Conservation (phyloP, 2,888 invertebrate genomes). For the Epinotia demarniana region DNA sequence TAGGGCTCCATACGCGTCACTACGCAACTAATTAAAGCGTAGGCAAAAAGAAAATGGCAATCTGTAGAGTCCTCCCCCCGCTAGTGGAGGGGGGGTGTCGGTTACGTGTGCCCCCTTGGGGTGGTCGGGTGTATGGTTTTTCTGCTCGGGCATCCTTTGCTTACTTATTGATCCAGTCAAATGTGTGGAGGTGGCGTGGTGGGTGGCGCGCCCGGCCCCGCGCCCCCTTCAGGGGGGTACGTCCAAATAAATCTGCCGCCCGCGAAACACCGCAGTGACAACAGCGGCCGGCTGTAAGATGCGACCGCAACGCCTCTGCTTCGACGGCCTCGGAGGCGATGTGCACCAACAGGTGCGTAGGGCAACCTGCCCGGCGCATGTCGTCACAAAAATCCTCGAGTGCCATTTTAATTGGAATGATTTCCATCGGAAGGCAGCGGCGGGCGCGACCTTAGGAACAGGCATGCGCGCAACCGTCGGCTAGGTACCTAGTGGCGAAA, state of each 20-base stretch:
- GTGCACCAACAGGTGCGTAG: constrained; percentile 46
- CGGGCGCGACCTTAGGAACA: constrained; percentile 77
- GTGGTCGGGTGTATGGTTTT: constrained; percentile 85
- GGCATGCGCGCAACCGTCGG: constrained; percentile 78
- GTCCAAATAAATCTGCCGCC: constrained; percentile 86
- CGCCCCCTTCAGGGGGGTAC: constrained; percentile 78
- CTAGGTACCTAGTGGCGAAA: constrained; percentile 68
- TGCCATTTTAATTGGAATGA: constrained; percentile 75
- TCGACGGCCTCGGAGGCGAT: constrained; percentile 49
- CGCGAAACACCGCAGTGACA: constrained; percentile 85
- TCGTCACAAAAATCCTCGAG: constrained; percentile 55
- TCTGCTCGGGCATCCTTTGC: constrained; percentile 86
- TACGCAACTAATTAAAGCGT: constrained; percentile 85
- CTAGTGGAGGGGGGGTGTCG: constrained; percentile 83
- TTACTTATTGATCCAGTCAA: constrained; percentile 86
- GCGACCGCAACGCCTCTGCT: constrained; percentile 80
- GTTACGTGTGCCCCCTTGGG: constrained; percentile 85
- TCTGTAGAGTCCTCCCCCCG: constrained; percentile 84
- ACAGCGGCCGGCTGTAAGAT: constrained; percentile 81
- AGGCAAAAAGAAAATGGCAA: constrained; percentile 85
- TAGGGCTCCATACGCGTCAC: constrained; percentile 82
- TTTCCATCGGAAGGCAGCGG: constrained; percentile 69
- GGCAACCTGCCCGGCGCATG: constrained; percentile 32
- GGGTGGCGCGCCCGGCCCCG: constrained; percentile 79
- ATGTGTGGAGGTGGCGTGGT: constrained; percentile 85